Evolutionary conservation across 2,797 vertebrate genomes (phyloP), one percentile per base, ranked within the genome.

Genomic region (Rallus crepitans): DNA sequence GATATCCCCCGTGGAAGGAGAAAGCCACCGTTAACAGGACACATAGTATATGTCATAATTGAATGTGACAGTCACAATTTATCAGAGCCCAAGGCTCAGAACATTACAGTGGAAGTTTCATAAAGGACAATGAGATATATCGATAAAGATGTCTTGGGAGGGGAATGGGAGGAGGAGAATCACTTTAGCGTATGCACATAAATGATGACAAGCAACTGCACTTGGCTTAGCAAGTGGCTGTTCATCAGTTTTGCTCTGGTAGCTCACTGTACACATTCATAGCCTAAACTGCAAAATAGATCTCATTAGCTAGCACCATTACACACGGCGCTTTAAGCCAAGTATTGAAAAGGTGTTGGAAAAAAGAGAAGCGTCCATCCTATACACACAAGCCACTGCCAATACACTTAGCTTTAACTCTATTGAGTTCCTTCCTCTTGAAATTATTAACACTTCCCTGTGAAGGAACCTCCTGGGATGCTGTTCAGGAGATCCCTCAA

Each of bases 191-290:
- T 87, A 75, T 18, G 47, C 76, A 93, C 65, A 86, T 55, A 61
- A 94, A 88, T 28, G 56, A 94, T 81, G 90, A 83, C 61, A 91
- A 88, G 85, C 72, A 90, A 88, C 28, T 1, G 2, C 31, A 78
- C 65, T 90, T 50, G 31, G 76, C 76, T 86, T 81, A 68, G 76
- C 61, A 75, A 86, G 56, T 18, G 37, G 79, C 14, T 60, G 53
- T 65, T 95, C 65, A 89, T 89, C 85, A 82, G 90, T 86, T 88
- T 82, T 90, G 87, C 77, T 91, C 79, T 71, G 55, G 33, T 93
- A 94, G 86, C 45, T 90, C 79, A 68, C 55, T 35, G 40, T 28
- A 90, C 82, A 78, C 31, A 61, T 68, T 77, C 69, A 87, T 12
- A 87, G 85, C 28, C 71, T 40, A 35, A 77, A 68, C 39, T 35